Evolutionary conservation across 2,797 vertebrate genomes (phyloP), one percentile per base, ranked within the genome.

Genomic region (Acestrorhynchus altus): DNA sequence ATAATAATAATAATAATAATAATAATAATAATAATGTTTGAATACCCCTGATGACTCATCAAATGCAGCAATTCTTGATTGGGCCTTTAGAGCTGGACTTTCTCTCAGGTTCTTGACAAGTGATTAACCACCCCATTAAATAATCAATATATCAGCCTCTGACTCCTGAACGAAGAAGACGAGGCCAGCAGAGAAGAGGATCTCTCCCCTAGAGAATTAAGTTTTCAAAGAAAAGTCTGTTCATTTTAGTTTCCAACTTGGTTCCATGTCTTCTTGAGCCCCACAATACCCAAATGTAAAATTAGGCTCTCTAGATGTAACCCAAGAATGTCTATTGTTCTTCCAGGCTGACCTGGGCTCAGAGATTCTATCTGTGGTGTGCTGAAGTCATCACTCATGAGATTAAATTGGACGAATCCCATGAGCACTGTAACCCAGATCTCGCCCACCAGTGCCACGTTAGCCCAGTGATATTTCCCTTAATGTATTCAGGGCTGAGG

Each of bases 371-470:
- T 87, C 88, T 86, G 85, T 85, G 85, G 77, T 79, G 83, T 89
- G 88, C 88, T 77, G 90, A 92, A 92, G 90, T 93, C 91, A 91
- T 93, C 91, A 90, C 87, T 92, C 90, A 92, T 91, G 89, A 93
- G 92, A 94, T 94, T 93, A 93, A 93, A 91, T 87, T 89, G 70
- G 83, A 90, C 81, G 85, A 91, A 91, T 92, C 85, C 83, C 86
- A 87, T 77, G 87, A 87, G 83, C 82, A 89, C 90, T 90, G 88
- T 90, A 90, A 92, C 88, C 84, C 81, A 86, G 86, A 90, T 91
- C 83, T 89, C 82, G 86, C 72, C 79, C 46, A 73, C 83, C 83
- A 90, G 88, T 83, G 82, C 77, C 47, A 79, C 82, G 82, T 90
- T 81, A 80, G 83, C 88, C 86, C 88, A 87, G 83, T 89, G 87